phyloP scores from a whole-genome alignment of 2,888 invertebrate genomes.

The Strigamia transsilvanica region DNA sequence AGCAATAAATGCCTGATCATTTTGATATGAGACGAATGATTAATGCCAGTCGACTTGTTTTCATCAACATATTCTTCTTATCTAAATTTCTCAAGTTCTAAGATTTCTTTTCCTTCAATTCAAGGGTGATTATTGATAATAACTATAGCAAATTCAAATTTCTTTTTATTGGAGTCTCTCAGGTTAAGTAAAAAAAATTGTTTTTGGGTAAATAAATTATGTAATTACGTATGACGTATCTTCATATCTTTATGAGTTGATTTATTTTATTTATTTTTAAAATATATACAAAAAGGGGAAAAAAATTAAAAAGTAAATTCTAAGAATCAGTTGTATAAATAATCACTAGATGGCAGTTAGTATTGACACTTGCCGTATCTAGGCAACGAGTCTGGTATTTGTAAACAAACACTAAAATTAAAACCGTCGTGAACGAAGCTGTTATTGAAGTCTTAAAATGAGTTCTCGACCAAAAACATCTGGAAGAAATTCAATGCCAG shows the following conservation, averaged over 20 bases:
- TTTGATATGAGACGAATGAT: not conserved
- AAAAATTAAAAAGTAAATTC: not conserved
- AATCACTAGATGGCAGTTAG: not conserved
- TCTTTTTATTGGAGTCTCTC: not conserved
- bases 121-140: conserved; percentile 22
- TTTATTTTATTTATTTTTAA: too few relatives aligned
- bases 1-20: not conserved
- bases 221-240: not conserved
- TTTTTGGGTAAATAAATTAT: not conserved
- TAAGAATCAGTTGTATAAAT: not conserved
- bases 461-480: conserved; percentile 51
- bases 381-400: not conserved
- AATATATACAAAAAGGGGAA: not conserved
- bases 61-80: not conserved
- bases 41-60: not conserved
- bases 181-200: not conserved
- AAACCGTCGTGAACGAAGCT: not conserved
- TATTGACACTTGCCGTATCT: not conserved
- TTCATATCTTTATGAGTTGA: not conserved
- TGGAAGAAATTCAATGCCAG: conserved; percentile 14
- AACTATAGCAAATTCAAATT: not conserved
- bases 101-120: conserved; percentile 27
- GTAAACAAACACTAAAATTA: not conserved
- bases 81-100: conserved; percentile 14
- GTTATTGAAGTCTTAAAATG: not conserved